Base-by-base conservation (phyloP, 2,797 vertebrate species). In the Coluber constrictor region DNA sequence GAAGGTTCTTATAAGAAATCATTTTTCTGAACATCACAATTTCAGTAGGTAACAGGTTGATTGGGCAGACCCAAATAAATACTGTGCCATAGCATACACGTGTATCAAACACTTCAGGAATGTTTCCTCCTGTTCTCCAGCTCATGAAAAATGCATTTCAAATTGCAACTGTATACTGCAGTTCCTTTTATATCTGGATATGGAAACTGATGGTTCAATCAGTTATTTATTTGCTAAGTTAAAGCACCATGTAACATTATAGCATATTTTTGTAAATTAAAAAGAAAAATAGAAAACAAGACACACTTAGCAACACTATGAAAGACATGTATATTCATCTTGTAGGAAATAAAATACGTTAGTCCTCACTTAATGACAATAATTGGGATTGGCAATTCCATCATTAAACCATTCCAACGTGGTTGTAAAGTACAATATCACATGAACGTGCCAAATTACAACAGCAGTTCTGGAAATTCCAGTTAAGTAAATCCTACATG, bases 31-130 rank as follows among this genome's bases (percentile, higher is more conserved):
- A 7, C 16, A 23, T 47, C 10, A 16, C 55, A 43, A n/a, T 74
- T 70, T 56, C 18, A 70, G 60, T 23, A 29, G 18, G n/a, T 59
- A 79, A 79, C 57, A 43, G 23, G 25, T 86, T 60, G 47, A 61
- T 47, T 79, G 54, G 66, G 56, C 63, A 27, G 12, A 18, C 51
- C 60, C 43, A 92, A 86, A 90, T 10, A 27, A 43, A 74, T 13
- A 90, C 55, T 11, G 12, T 83, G 43, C 61, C 63, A 88, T 32
- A 29, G 25, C 3, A 0, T 94, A 59, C 54, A 90, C 86, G 11
- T 29, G 93, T 91, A 89, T 95, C 16, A 90, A 96, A 89, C 83
- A 93, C 88, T 96, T 95, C 90, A 79, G 94, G 94, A 95, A 91
- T 93, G 93, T 95, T 96, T 94, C 95, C 92, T 92, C 54, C 94